Evolutionary conservation across 2,113 vertebrate species (phyloP), one percentile per base, ranked within the genome.

Genomic region (Zootoca vivipara): DNA sequence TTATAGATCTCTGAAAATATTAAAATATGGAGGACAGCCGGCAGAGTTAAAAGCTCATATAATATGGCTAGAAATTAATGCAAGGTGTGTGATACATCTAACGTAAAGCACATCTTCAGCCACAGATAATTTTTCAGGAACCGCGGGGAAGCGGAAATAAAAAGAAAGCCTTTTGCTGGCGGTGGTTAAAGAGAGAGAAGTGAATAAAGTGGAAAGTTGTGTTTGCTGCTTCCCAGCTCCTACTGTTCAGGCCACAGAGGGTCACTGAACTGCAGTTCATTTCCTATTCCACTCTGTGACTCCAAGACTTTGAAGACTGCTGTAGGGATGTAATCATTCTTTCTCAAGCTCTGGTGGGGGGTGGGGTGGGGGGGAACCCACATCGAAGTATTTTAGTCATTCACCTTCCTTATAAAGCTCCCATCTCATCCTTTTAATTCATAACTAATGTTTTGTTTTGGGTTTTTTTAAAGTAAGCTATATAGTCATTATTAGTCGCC

Each of bases 201-300:
- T 88, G 95, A 95, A 93, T 93, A 92, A 95, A 96, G 88, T 95
- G 82, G 89, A 95, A 96, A 94, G 91, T 52, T 83, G 87, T 95
- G 89, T 20, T 18, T 73, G 72, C 72, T 93, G 93, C 94, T 95
- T 96, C 94, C 94, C 85, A 92, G 87, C 92, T 96, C 93, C 93
- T 87, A 94, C 85, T 93, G 94, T 92, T 95, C 78, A 78, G 95
- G 95, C 93, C 93, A 95, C 86, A 87, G 72, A 95, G 92, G 95
- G 92, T 97, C 95, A 96, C 78, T 93, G 95, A 95, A 95, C 90
- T 92, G 91, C 89, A 93, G 92, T 95, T 96, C 94, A 94, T 96
- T 95, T 96, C 92, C 93, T 93, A 89, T 96, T 96, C 93, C 92
- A 72, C 90, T 95, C 78, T 92, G 90, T 91, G 90, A 95, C 91